Percentiles rank a stretch among this genome's conserved stretches.
phyloP scores from a whole-genome alignment of 2,888 invertebrate genomes.

The Hydriomena furcata region DNA sequence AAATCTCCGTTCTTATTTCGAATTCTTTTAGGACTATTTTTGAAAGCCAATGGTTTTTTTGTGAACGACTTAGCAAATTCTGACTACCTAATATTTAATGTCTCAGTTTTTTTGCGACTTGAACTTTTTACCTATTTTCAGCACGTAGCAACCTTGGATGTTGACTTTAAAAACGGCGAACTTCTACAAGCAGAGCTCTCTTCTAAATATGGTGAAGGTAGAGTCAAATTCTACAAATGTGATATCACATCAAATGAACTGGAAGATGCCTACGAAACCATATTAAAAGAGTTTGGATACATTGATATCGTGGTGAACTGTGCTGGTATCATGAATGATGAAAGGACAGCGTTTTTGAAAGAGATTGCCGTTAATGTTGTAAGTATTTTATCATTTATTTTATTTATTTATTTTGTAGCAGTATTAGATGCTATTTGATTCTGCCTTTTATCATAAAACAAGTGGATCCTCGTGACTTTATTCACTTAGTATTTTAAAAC shows the following conservation, averaged over 20 bases:
- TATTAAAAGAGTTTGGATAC: constrained; percentile 50
- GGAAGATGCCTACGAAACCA: constrained; percentile 45
- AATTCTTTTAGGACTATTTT: no score
- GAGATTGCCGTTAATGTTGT: constrained; percentile 68
- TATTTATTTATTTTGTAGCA: no score
- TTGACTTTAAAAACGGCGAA: constrained; percentile 45
- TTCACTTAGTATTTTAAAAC: no score
- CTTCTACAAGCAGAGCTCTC: constrained; percentile 47
- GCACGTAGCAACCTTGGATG: constrained; percentile 58
- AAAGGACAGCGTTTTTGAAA: constrained; percentile 53
- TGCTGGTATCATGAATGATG: constrained; percentile 69
- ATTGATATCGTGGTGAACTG: constrained; percentile 67
- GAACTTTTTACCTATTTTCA: constrained; percentile 35
- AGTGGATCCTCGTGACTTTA: no score
- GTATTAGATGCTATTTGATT: no score
- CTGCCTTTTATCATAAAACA: no score
- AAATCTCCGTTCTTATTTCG: no score
- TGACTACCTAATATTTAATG: no score
- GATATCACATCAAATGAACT: constrained; percentile 56
- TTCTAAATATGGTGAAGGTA: constrained; percentile 43
- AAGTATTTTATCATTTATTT: constrained; percentile 34
- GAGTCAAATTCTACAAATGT: constrained; percentile 55
- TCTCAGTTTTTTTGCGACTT: no score
- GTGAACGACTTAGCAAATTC: no score
- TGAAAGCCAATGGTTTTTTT: no score